phyloP scores from a whole-genome alignment of 2,888 invertebrate species.

The Drosophila paranaensis region DNA sequence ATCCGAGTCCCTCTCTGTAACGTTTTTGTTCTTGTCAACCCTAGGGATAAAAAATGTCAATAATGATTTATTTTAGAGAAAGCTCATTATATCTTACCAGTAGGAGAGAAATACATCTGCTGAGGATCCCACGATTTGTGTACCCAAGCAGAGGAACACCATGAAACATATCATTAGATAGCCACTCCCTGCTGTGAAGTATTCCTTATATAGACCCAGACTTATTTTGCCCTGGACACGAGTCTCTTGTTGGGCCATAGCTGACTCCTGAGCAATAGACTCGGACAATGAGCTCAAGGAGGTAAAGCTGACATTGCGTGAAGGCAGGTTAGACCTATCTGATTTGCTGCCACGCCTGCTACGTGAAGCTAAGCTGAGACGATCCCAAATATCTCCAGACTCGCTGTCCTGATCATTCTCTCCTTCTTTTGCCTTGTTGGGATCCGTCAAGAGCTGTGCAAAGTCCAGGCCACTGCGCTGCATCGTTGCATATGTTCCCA shows the following conservation, averaged over 20 bases:
- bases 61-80: background rate
- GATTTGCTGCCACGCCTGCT: slow-evolving; percentile 68
- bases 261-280: slow-evolving; percentile 80
- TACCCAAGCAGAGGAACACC: slow-evolving; percentile 87
- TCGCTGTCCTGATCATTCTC: slow-evolving; percentile 67
- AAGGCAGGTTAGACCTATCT: slow-evolving; percentile 62
- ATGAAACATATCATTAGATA: slow-evolving; percentile 87
- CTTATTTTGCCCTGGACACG: slow-evolving; percentile 88
- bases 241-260: slow-evolving; percentile 86
- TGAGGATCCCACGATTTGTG: slow-evolving; percentile 90
- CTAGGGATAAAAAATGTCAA: slow-evolving; percentile 14
- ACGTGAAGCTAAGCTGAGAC: slow-evolving; percentile 46
- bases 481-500: slow-evolving; percentile 89
- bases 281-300: slow-evolving; percentile 86
- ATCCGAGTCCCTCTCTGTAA: slow-evolving; percentile 45
- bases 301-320: slow-evolving; percentile 79
- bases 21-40: slow-evolving; percentile 71
- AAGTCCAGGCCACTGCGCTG: slow-evolving; percentile 91
- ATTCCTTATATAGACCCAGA: slow-evolving; percentile 87
- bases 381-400: slow-evolving; percentile 48
- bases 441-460: slow-evolving; percentile 88
- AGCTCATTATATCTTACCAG: slow-evolving; percentile 85
- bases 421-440: slow-evolving; percentile 83
- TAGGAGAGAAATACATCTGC: slow-evolving; percentile 91
- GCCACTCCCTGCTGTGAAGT: slow-evolving; percentile 90